These are phyloP conservation scores for Phrynocephalus vlangalii DNA, from an alignment of 2,797 vertebrate genomes.

Conservation along the genomic window DNA sequence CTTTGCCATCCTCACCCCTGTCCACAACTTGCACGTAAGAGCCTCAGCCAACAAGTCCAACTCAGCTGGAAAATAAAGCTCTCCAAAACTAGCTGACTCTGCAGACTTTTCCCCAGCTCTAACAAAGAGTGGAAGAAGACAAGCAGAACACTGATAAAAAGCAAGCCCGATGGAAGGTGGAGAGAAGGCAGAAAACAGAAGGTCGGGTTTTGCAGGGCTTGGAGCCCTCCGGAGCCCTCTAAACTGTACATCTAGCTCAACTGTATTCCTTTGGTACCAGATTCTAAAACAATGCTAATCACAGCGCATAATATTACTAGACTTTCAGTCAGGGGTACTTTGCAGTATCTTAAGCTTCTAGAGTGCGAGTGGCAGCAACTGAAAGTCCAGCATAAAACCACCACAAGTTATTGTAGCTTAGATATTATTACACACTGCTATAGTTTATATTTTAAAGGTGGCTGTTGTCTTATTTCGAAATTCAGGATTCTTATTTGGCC, in stretches of 20 bases:
- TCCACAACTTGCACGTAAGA: background rate
- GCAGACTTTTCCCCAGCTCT: background rate
- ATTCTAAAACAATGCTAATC: background rate
- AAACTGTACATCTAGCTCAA: background rate
- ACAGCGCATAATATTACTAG: too few species aligned
- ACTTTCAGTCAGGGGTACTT: background rate
- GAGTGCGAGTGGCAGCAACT: background rate
- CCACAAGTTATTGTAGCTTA: background rate
- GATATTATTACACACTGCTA: background rate
- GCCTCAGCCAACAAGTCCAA: background rate
- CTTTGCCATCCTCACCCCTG: background rate
- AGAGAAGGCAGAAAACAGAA: background rate
- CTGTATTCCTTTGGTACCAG: background rate
- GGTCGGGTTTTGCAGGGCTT: background rate
- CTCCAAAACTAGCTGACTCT: background rate
- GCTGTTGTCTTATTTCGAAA: too few species aligned
- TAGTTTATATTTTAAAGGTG: too few species aligned
- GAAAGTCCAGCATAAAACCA: background rate
- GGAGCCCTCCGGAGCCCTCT: background rate
- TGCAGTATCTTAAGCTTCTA: background rate
- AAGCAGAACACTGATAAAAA: background rate
- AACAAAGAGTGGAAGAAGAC: background rate
- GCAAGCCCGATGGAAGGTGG: background rate
- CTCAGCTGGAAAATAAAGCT: conserved; percentile 9
- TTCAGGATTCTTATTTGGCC: too few species aligned